A percentile compares a stretch with the other conserved stretches of the same genome.
These are phyloP conservation scores for Hirtodrosophila alboralis DNA, from an alignment of 2,888 invertebrate genomes.

Conservation along the genomic window DNA sequence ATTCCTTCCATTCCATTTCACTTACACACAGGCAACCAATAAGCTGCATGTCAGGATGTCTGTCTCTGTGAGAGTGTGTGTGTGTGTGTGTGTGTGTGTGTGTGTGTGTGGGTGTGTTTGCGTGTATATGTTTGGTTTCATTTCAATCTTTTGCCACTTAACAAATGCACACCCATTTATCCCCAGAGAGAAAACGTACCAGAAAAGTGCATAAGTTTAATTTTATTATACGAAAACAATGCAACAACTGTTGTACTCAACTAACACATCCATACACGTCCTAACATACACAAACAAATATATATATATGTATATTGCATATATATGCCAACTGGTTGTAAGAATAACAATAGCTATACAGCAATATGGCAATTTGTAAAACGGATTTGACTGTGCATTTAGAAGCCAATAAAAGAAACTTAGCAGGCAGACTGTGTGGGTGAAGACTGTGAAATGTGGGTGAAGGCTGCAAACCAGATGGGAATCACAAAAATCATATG, in stretches of 20 bases:
- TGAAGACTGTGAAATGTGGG: slow-evolving; percentile 5
- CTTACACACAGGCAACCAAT: slow-evolving; percentile 67
- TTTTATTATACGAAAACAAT: slow-evolving; percentile 77
- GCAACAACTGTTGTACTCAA: slow-evolving; percentile 63
- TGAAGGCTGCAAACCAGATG: not conserved
- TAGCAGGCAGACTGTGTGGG: slow-evolving; percentile 42
- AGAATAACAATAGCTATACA: slow-evolving; percentile 44
- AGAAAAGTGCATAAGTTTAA: slow-evolving; percentile 71
- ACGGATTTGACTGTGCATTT: slow-evolving; percentile 73
- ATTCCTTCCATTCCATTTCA: slow-evolving; percentile 76
- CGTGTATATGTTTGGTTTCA: slow-evolving; percentile 56
- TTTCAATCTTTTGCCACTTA: slow-evolving; percentile 79
- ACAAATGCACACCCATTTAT: slow-evolving; percentile 71
- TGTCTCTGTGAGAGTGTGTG: too few species aligned
- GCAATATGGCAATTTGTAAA: slow-evolving; percentile 69
- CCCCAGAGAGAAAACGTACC: slow-evolving; percentile 31
- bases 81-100: slow-evolving; percentile 25
- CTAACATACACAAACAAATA: slow-evolving; percentile 1
- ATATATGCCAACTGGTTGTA: slow-evolving; percentile 27
- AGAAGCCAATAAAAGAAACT: slow-evolving; percentile 70
- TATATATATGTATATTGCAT: slow-evolving; percentile 3
- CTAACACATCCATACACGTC: slow-evolving; percentile 19
- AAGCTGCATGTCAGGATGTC: slow-evolving; percentile 62
- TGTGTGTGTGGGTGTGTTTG: slow-evolving; percentile 1
- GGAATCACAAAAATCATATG: not conserved